Evolutionary conservation across 2,888 invertebrate genomes (phyloP).

Genomic region (Agrochola circellaris): DNA sequence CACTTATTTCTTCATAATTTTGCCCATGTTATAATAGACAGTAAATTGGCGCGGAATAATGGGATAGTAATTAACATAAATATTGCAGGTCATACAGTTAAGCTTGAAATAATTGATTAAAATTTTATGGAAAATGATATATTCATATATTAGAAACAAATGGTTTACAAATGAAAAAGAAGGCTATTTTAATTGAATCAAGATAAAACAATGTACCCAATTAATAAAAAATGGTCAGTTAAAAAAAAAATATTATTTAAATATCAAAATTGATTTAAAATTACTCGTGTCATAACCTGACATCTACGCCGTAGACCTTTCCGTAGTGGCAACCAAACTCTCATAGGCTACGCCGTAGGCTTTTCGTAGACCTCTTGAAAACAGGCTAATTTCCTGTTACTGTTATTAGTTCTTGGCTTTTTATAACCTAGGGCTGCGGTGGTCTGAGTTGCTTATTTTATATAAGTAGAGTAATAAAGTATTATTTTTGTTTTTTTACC

Average conservation of each 20-base stretch:
- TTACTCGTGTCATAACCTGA: not conserved
- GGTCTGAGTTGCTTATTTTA: slow-evolving; percentile 1
- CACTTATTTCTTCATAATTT: not conserved
- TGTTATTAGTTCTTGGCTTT: not conserved
- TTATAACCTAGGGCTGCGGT: not conserved
- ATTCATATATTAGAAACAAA: not conserved
- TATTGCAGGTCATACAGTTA: not conserved
- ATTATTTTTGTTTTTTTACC: not conserved
- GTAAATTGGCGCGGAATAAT: not conserved
- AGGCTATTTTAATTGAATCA: not conserved
- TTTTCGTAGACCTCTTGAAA: slow-evolving; percentile 17
- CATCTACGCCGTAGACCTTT: not conserved
- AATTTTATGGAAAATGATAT: not conserved
- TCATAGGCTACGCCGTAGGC: slow-evolving; percentile 35
- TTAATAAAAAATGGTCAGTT: no score
- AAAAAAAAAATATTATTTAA: no score
- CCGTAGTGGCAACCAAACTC: not conserved
- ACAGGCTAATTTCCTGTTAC: not conserved
- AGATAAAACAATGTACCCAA: no score
- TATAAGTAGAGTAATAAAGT: not conserved
- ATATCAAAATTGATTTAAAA: not conserved
- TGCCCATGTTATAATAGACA: not conserved
- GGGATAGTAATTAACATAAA: not conserved
- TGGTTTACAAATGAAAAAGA: no score
- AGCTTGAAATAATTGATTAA: not conserved